Evolutionary conservation across 1,140 invertebrate genomes (phyloP).

Genomic region (Campoletis sonorensis): DNA sequence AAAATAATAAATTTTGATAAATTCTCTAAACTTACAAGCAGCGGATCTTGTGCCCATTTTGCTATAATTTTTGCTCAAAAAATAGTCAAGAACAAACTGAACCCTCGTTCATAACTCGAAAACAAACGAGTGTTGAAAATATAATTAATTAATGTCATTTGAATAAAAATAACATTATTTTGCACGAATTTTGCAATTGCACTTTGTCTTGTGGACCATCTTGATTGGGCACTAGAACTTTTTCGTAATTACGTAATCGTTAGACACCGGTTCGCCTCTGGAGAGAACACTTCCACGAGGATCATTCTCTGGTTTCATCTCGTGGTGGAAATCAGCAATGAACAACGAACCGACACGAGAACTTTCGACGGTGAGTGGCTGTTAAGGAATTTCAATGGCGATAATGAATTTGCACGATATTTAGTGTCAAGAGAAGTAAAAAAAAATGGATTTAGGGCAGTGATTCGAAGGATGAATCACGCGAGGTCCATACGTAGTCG

Average conservation of each 20-base stretch:
- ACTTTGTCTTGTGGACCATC: too few relatives aligned
- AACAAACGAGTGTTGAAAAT: background rate
- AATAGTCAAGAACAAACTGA: too few relatives aligned
- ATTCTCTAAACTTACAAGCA: constrained; percentile 69
- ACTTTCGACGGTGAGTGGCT: too few relatives aligned
- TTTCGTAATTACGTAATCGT: constrained; percentile 2
- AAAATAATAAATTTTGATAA: background rate
- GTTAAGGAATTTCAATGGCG: background rate
- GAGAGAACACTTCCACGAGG: background rate
- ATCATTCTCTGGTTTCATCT: background rate
- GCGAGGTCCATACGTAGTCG: constrained; percentile 55
- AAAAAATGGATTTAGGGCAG: background rate
- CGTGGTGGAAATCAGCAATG: background rate
- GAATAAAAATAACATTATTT: too few relatives aligned
- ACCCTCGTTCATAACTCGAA: too few relatives aligned
- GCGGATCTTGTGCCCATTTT: constrained; percentile 76
- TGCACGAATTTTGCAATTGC: too few relatives aligned
- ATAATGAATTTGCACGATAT: background rate
- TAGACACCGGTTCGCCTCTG: background rate
- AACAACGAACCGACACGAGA: too few relatives aligned
- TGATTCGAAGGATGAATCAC: constrained; percentile 29
- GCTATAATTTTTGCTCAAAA: too few relatives aligned
- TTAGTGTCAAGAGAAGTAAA: background rate
- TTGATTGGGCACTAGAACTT: background rate
- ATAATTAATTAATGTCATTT: too few relatives aligned